Conservation (phyloP, 2,797 vertebrate species). For the Microchirus variegatus region DNA sequence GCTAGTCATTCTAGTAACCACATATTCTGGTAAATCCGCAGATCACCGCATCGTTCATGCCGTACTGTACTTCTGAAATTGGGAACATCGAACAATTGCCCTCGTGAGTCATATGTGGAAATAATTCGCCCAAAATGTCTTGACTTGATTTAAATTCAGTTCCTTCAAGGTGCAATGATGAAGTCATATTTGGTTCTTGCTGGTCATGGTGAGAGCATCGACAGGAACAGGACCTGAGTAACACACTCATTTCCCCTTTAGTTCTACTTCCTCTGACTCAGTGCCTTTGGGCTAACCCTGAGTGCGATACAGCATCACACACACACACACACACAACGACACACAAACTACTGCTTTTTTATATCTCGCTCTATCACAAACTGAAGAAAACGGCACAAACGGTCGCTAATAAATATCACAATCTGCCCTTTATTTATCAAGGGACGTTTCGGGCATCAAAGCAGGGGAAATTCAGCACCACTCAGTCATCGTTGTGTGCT, state of each 20-base stretch:
- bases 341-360: not conserved
- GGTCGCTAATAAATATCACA: slow-evolving; percentile 30
- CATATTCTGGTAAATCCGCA: too few relatives aligned
- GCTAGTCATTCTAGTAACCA: too few relatives aligned
- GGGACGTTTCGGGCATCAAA: slow-evolving; percentile 66
- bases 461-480: slow-evolving; percentile 50
- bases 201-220: slow-evolving; percentile 56
- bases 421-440: slow-evolving; percentile 40
- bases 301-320: slow-evolving; percentile 28
- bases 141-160: slow-evolving; percentile 11
- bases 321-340: not conserved
- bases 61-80: not conserved
- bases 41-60: not conserved
- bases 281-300: slow-evolving; percentile 36
- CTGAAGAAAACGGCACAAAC: slow-evolving; percentile 11
- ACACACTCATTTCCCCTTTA: slow-evolving; percentile 69
- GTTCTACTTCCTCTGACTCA: slow-evolving; percentile 77
- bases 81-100: not conserved
- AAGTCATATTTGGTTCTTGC: slow-evolving; percentile 36
- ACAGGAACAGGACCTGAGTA: slow-evolving; percentile 74
- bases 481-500: slow-evolving; percentile 65
- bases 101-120: not conserved
- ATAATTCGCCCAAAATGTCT: not conserved
- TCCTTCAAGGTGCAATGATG: slow-evolving; percentile 30
- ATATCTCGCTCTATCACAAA: not conserved